Evolutionary conservation across 1,140 invertebrate genomes (phyloP), one percentile per base, ranked within the genome.

Genomic region (Globodera ellingtonae): DNA sequence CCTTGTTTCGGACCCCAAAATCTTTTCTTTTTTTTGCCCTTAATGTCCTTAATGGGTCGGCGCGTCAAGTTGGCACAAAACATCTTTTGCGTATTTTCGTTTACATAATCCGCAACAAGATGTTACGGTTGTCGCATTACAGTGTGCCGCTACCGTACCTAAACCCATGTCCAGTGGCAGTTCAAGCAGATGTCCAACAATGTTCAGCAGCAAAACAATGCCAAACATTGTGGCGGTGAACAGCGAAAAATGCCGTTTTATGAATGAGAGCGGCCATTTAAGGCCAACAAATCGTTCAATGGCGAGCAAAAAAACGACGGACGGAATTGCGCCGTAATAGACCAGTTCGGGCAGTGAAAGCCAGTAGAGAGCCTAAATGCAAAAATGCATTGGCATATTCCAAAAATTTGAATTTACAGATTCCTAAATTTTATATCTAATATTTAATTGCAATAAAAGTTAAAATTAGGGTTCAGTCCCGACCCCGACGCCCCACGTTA

Each of bases 301-400:
- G n/a, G 75, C 48, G 13, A 77, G 69, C n/a, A 77, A 10, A 18
- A 77, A 35, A 9, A 77, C 75, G 50, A 21, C 62, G n/a, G 59
- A 46, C 0, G 75, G 75, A n/a, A 77, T 77, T 15, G 75, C n/a
- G 6, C 75, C 75, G 24, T 77, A 77, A 47, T 67, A 77, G 18
- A 77, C 75, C 65, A 77, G 21, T 77, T 77, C 75, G 13, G 75
- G 75, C 75, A 77, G 46, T 15, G 75, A 62, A n/a, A 77, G 24
- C 75, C 75, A 77, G n/a, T 24, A 77, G 9, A 77, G 35, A n/a
- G 65, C 13, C 75, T 76, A 15, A 35, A 59, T 50, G 10, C 6
- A 7, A 50, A 50, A n/a, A n/a, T n/a, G n/a, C n/a, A n/a, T n/a
- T n/a, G n/a, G 48, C 6, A 15, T 59, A 15, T 0, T 59, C 10